Conservation (phyloP, 2,888 invertebrate genomes). For the Chrysodeixis includens region DNA sequence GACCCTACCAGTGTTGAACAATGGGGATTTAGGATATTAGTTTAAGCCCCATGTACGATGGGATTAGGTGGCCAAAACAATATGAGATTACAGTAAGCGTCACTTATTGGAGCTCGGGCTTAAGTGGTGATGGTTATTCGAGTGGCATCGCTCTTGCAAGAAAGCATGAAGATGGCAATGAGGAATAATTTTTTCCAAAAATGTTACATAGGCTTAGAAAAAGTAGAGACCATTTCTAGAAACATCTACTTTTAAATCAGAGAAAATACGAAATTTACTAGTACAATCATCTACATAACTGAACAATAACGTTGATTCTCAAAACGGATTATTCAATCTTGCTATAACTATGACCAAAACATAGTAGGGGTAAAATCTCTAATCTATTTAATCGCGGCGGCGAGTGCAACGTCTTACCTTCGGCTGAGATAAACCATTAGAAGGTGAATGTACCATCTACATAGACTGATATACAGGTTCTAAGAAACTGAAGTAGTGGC, state of each 20-base stretch:
- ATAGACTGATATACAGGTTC: conserved; percentile 7
- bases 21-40: conserved; percentile 24
- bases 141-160: background rate
- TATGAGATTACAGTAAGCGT: background rate
- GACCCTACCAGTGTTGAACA: conserved; percentile 49
- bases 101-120: background rate
- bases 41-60: conserved; percentile 29
- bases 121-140: background rate
- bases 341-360: too few relatives aligned
- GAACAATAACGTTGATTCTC: too few relatives aligned
- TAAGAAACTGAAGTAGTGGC: background rate
- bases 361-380: conserved; percentile 47
- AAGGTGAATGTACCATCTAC: conserved; percentile 33
- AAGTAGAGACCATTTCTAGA: too few relatives aligned
- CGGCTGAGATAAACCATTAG: conserved; percentile 40
- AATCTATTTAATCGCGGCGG: conserved; percentile 54
- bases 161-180: background rate
- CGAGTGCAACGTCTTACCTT: conserved; percentile 57
- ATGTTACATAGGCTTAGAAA: too few relatives aligned
- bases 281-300: too few relatives aligned
- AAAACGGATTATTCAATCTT: too few relatives aligned
- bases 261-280: too few relatives aligned
- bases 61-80: conserved; percentile 11
- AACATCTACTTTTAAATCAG: too few relatives aligned
- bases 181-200: background rate